Conservation (phyloP, 2,888 invertebrate species). For the Nudaria mundana region DNA sequence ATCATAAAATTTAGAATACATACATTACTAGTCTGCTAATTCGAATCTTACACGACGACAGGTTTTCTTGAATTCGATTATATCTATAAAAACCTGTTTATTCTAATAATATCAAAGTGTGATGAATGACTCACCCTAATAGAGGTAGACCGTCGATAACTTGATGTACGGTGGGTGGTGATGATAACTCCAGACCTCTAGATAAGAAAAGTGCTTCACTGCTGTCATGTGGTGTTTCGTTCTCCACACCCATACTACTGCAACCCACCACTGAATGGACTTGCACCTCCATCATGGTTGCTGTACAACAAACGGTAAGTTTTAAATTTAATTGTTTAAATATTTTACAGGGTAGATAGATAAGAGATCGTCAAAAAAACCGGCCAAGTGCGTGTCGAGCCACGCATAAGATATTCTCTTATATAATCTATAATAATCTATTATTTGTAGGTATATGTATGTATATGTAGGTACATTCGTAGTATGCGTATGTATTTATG, state of each 20-base stretch:
- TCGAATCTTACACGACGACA: not conserved
- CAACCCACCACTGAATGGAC: slow-evolving; percentile 44
- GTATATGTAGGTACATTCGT: too few relatives aligned
- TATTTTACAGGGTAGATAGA: too few relatives aligned
- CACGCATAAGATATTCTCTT: not conserved
- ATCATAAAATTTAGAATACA: too few relatives aligned
- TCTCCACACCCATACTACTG: slow-evolving; percentile 40
- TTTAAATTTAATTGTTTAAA: too few relatives aligned
- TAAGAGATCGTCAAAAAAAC: too few relatives aligned
- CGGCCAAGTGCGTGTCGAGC: too few relatives aligned
- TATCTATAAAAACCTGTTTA: not conserved
- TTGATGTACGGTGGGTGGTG: slow-evolving; percentile 93
- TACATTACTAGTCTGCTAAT: too few relatives aligned
- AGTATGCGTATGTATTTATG: too few relatives aligned
- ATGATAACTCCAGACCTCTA: slow-evolving; percentile 93
- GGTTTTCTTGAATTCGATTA: not conserved
- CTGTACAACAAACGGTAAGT: slow-evolving; percentile 39
- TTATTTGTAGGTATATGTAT: too few relatives aligned
- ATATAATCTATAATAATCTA: not conserved
- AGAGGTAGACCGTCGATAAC: slow-evolving; percentile 90
- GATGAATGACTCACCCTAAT: slow-evolving; percentile 53
- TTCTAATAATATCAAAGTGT: not conserved
- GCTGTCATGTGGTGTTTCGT: slow-evolving; percentile 41
- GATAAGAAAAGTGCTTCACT: slow-evolving; percentile 89
- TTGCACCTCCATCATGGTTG: slow-evolving; percentile 61